phyloP scores from a whole-genome alignment of 2,797 vertebrate genomes.

The Squalus acanthias region DNA sequence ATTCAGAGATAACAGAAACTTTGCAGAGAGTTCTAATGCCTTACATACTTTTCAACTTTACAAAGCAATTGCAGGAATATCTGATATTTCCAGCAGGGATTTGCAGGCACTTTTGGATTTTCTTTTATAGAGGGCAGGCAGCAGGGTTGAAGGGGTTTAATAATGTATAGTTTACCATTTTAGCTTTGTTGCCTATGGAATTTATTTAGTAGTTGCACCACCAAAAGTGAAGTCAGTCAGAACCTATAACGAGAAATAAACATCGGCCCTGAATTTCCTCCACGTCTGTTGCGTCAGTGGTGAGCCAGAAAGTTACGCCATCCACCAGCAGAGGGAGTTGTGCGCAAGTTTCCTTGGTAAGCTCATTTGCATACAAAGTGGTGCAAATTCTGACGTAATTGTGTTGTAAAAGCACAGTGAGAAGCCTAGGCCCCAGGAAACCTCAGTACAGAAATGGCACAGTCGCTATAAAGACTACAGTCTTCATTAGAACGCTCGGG shows the following conservation, averaged over 20 bases:
- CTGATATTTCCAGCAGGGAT: not conserved
- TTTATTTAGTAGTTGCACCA: not conserved
- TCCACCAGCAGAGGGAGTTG: not conserved
- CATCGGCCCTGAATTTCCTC: not conserved
- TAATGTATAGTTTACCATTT: not conserved
- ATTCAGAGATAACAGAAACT: conserved; percentile 8
- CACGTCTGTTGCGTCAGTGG: not conserved
- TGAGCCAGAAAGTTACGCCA: not conserved
- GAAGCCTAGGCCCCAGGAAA: not conserved
- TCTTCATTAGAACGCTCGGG: too few relatives aligned
- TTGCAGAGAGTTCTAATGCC: not conserved
- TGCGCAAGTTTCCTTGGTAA: not conserved
- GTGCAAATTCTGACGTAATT: not conserved
- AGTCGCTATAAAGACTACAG: too few relatives aligned
- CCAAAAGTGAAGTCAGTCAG: not conserved
- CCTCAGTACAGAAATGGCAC: too few relatives aligned
- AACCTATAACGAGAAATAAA: not conserved
- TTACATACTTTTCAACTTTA: not conserved
- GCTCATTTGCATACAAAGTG: not conserved
- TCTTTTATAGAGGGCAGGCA: not conserved
- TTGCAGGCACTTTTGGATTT: not conserved
- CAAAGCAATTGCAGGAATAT: not conserved
- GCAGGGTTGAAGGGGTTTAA: not conserved
- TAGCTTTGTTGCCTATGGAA: not conserved
- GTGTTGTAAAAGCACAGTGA: not conserved